phyloP scores from a whole-genome alignment of 2,888 invertebrate species.

The Leptopilina drosophilae region DNA sequence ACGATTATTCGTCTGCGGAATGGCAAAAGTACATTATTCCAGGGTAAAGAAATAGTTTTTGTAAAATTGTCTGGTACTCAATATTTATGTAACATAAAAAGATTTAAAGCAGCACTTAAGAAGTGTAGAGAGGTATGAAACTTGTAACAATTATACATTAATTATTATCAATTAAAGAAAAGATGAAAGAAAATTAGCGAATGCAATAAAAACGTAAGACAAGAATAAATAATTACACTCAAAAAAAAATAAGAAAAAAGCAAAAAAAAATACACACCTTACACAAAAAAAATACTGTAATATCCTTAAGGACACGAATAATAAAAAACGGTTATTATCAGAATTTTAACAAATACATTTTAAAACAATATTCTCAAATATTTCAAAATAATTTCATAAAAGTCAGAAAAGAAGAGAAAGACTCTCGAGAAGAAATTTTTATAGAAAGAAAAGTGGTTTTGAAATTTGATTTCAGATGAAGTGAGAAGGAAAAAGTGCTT shows the following conservation, averaged over 20 bases:
- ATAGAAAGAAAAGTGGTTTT: not conserved
- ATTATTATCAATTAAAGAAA: slow-evolving; percentile 45
- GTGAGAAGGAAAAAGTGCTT: slow-evolving; percentile 56
- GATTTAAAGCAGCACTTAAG: slow-evolving; percentile 43
- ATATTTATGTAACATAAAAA: slow-evolving; percentile 68
- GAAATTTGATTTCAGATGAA: slow-evolving; percentile 50
- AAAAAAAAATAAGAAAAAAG: slow-evolving; percentile 27
- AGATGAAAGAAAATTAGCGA: slow-evolving; percentile 41
- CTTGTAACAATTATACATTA: slow-evolving; percentile 57
- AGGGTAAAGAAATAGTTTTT: slow-evolving; percentile 67
- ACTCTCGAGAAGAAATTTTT: not conserved
- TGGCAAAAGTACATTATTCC: slow-evolving; percentile 70
- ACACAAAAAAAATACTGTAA: slow-evolving; percentile 44
- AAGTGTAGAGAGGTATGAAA: slow-evolving; percentile 43
- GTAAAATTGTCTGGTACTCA: slow-evolving; percentile 71
- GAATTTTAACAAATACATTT: not conserved
- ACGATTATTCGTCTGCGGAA: slow-evolving; percentile 44
- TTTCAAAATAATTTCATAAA: slow-evolving; percentile 2
- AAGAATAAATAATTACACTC: no score
- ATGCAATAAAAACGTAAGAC: slow-evolving; percentile 38
- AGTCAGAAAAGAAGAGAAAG: not conserved
- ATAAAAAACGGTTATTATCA: slow-evolving; percentile 31
- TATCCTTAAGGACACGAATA: slow-evolving; percentile 27
- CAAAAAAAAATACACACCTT: slow-evolving; percentile 34
- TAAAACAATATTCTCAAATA: not conserved